Evolutionary conservation across 1,140 invertebrate genomes (phyloP), one percentile per base, ranked within the genome.

Genomic region (Ceratoteleas bidentatus): DNA sequence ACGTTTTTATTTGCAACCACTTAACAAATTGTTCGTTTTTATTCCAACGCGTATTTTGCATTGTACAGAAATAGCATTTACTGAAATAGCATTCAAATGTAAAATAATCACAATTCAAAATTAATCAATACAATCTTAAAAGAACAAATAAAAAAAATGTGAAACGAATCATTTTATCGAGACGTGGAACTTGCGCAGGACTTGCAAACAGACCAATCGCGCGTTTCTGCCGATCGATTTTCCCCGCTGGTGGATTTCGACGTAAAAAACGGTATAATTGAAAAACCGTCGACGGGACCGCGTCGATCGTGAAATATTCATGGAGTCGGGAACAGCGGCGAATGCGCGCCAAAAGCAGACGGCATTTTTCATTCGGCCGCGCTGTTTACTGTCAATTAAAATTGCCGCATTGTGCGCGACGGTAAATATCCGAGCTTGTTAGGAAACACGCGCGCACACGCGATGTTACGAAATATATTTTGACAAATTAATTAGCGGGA

Each of bases 321-420:
- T 60, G 38, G 43, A 33, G 50, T 24, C 60, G 65, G 50, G 14
- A 66, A 75, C 65, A 65, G 68, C 36, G 6, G 36, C 6, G 43
- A 58, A 58, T 65, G 34, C 13, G 52, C 70, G 47, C 52, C 70
- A 58, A 72, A 74, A 74, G 50, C 70, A 74, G 70, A 74, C 70
- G 70, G 70, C 14, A 66, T 75, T 75, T 66, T 75, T 75, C 40
- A 60, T 60, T 66, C 57, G 62, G 52, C 8, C 56, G 33, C 15
- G 62, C 65, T 77, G 65, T 77, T 69, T 77, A 77, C 57, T 77
- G 74, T 77, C 74, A 77, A 77, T 77, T 77, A 77, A 77, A 77
- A 77, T 69, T 77, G 57, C 64, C 50, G 57, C 47, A 57, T 77
- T 77, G 65, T 69, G 16, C 45, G 52, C 40, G 57, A 57, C 40